Base-by-base conservation (phyloP, 2,888 invertebrate species). In the Oscheius sp. region DNA sequence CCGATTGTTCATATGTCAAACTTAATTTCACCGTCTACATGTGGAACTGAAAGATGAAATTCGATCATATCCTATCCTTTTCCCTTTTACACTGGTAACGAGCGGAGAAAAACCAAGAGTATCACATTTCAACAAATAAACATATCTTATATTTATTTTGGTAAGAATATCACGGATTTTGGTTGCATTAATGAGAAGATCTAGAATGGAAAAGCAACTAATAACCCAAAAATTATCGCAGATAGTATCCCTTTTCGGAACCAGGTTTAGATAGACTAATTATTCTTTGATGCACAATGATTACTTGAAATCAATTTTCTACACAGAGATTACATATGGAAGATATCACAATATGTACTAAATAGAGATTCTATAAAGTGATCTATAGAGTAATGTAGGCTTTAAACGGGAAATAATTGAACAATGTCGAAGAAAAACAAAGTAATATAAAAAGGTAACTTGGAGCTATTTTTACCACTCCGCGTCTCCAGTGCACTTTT, bases 401-500 rank as follows among this genome's bases (percentile, higher is more conserved):
- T 15, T 61, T n/a, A 61, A 42, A 45, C 25, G n/a, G n/a, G 20
- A 53, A n/a, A 50, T 15, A 52, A 20, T 34, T 33, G 8, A 45
- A 20, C 20, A 27, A 58, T 20, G n/a, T 8, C 15, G 37, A 23
- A 29, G 20, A 23, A 52, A 48, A 17, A 46, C 23, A 61, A 33
- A 61, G n/a, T n/a, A n/a, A 15, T 33, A 20, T n/a, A 23, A 17
- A 2, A 25, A 45, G 29, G 23, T n/a, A 46, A 45, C 17, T 23
- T 20, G 34, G 45, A 39, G 39, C 23, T 37, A 3, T 45, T 33
- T 34, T 74, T 61, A 98, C 97, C 98, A 98, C 88, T 98, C 98
- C 27, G 97, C 97, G 90, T 99, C 98, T 80, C 98, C 98, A 86
- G 92, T 94, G 15, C 96, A 96, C 90, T 95, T 96, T 89, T 96